Conservation (phyloP, 2,797 vertebrate genomes). For the Alauda arvensis region DNA sequence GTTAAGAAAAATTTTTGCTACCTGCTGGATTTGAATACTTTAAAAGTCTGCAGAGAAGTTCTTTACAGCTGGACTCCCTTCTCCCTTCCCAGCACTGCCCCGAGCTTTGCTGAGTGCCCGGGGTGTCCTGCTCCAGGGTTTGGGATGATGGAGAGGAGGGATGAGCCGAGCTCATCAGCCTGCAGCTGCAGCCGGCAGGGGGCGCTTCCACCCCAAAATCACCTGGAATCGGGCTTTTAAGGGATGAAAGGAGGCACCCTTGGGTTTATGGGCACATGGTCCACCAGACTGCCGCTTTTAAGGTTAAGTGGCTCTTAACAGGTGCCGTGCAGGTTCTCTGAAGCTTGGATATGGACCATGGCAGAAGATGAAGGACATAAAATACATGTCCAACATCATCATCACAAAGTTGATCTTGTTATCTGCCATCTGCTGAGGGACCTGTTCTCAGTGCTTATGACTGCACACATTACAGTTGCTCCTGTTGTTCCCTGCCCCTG, state of each 20-base stretch:
- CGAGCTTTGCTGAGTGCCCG: background rate
- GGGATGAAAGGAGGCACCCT: background rate
- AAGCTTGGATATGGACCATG: background rate
- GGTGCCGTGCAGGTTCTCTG: background rate
- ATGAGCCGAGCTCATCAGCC: background rate
- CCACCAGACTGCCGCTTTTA: background rate
- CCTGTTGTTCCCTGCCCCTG: background rate
- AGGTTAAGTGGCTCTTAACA: background rate
- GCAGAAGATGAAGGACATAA: background rate
- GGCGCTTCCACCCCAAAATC: background rate
- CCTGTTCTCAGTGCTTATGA: background rate
- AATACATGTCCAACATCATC: background rate
- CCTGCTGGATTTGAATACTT: background rate
- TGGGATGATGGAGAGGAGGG: background rate
- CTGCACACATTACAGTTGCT: background rate
- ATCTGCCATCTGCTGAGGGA: background rate
- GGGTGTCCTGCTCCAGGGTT: background rate
- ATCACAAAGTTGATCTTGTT: background rate
- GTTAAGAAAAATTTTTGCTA: background rate
- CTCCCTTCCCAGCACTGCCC: background rate
- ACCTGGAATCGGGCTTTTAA: background rate
- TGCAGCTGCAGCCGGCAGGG: constrained; percentile 12
- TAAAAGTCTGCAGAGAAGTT: background rate
- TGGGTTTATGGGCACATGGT: background rate
- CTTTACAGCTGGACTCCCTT: background rate